Evolutionary conservation across 2,113 vertebrate genomes (phyloP).

Genomic region (Vidua macroura): DNA sequence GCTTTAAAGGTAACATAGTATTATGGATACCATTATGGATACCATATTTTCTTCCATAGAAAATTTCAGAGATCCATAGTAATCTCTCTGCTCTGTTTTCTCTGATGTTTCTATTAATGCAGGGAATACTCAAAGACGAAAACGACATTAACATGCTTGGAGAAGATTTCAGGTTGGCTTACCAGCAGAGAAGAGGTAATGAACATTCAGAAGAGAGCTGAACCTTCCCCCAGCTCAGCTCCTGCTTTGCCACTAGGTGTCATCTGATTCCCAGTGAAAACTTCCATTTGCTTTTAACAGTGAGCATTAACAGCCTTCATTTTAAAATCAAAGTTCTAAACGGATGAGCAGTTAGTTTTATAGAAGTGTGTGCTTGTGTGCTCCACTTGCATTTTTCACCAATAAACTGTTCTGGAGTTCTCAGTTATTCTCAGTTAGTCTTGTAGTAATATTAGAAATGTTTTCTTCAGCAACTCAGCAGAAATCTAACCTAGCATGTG

Average conservation of each 20-base stretch:
- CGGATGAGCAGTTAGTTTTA: background rate
- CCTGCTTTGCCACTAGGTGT: conserved; percentile 65
- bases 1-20: background rate
- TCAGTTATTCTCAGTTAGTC: background rate
- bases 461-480: background rate
- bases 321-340: background rate
- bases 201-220: conserved; percentile 62
- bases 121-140: conserved; percentile 86
- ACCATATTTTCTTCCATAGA: background rate
- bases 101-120: background rate
- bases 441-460: background rate
- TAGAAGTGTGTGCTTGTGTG: background rate
- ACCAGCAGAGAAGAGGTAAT: conserved; percentile 68
- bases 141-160: conserved; percentile 86
- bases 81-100: background rate
- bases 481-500: background rate
- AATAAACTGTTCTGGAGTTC: background rate
- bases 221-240: conserved; percentile 29
- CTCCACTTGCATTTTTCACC: background rate
- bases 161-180: conserved; percentile 83
- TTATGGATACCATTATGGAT: background rate
- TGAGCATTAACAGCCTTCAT: background rate
- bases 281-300: background rate
- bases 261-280: background rate
- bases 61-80: background rate